Conservation (phyloP, 37 sponge, comb jelly and placozoan genomes). For the Theonella swinhoei region DNA sequence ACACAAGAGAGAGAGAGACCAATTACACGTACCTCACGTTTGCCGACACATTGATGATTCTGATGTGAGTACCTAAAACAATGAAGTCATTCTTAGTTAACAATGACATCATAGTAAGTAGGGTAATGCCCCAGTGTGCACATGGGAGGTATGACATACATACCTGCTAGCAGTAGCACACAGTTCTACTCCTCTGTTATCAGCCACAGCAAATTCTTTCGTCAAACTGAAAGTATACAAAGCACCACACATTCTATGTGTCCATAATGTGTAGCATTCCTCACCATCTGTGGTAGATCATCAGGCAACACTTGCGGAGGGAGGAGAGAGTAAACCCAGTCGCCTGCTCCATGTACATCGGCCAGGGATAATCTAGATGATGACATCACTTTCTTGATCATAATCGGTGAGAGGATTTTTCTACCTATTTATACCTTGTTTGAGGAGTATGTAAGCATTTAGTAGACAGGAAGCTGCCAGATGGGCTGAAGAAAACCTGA, state of each 20-base stretch:
- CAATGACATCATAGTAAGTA: neutral
- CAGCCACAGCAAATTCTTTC: conserved; percentile 51
- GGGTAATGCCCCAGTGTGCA: too few relatives aligned
- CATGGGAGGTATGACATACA: too few relatives aligned
- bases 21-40: neutral
- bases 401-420: too few relatives aligned
- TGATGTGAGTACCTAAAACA: neutral
- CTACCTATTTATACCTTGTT: too few relatives aligned
- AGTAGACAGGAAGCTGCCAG: conserved; percentile 54
- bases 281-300: conserved; percentile 52
- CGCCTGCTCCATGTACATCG: conserved; percentile 14
- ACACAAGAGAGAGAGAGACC: too few relatives aligned
- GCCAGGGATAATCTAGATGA: conserved; percentile 71
- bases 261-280: neutral
- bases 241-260: neutral
- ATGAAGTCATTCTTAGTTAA: neutral
- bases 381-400: too few relatives aligned
- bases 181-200: conserved; percentile 56
- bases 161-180: neutral
- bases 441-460: conserved; percentile 50
- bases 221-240: conserved; percentile 31
- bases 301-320: conserved; percentile 30
- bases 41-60: neutral
- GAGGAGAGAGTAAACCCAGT: conserved; percentile 56
- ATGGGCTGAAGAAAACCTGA: conserved; percentile 43